Percentiles rank a stretch among this genome's conserved stretches.
These are phyloP conservation scores for Brachionus calyciflorus DNA, from an alignment of 1,140 invertebrate genomes.

Conservation along the genomic window DNA sequence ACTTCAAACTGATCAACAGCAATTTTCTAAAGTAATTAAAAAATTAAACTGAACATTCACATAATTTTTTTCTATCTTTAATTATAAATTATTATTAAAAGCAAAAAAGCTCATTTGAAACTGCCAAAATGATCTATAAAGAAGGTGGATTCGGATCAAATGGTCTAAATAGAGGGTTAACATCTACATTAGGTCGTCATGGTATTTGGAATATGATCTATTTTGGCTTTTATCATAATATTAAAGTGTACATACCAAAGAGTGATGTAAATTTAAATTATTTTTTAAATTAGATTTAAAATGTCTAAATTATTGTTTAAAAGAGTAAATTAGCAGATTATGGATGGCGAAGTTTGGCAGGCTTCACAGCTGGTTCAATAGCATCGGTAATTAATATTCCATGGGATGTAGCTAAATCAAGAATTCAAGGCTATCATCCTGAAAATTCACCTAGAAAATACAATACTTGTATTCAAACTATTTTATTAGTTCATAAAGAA, in stretches of 20 bases:
- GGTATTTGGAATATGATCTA: slow-evolving; percentile 87
- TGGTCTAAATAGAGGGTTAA: slow-evolving; percentile 82
- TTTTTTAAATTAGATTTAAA: neutral
- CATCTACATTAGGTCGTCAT: slow-evolving; percentile 79
- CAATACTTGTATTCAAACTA: slow-evolving; percentile 70
- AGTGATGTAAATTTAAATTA: slow-evolving; percentile 63
- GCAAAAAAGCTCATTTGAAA: slow-evolving; percentile 72
- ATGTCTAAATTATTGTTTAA: slow-evolving; percentile 49
- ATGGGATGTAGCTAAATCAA: slow-evolving; percentile 89
- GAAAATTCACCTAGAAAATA: slow-evolving; percentile 72
- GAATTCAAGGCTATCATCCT: slow-evolving; percentile 84
- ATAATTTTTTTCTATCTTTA: neutral
- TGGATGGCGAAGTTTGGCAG: slow-evolving; percentile 71
- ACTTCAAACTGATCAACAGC: slow-evolving; percentile 62
- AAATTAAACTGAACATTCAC: neutral
- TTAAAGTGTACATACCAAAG: slow-evolving; percentile 73
- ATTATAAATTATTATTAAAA: slow-evolving; percentile 50
- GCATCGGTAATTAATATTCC: slow-evolving; percentile 85
- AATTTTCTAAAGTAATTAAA: slow-evolving; percentile 54
- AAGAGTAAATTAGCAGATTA: slow-evolving; percentile 71
- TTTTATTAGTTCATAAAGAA: slow-evolving; percentile 73
- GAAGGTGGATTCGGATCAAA: slow-evolving; percentile 75
- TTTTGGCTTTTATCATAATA: slow-evolving; percentile 87
- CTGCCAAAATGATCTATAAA: slow-evolving; percentile 74
- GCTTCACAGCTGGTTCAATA: slow-evolving; percentile 77